These are phyloP conservation scores for Pongo pygmaeus DNA, from an alignment of 2,113 vertebrate genomes.

Conservation along the genomic window DNA sequence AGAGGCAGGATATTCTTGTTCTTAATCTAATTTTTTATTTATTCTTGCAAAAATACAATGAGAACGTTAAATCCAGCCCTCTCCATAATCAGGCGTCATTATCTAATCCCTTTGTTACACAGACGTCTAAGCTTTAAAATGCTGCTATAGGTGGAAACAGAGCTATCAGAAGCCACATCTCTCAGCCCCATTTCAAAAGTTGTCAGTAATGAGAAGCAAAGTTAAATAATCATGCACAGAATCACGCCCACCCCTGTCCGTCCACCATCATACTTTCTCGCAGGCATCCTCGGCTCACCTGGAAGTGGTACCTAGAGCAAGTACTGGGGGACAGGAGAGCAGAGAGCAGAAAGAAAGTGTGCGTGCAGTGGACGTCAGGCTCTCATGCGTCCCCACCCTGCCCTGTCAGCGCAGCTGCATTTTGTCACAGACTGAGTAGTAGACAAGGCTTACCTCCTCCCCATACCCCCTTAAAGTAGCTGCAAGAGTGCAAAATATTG, in stretches of 20 bases:
- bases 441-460: neutral
- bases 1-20: neutral
- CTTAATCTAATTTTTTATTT: neutral
- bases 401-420: neutral
- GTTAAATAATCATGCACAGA: accelerated
- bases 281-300: neutral
- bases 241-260: accelerated
- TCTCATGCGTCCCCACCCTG: accelerated
- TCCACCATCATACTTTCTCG: accelerated
- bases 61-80: neutral
- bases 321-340: neutral
- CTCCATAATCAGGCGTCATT: neutral
- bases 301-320: accelerated
- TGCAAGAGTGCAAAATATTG: conserved; percentile 29
- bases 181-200: neutral
- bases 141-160: neutral
- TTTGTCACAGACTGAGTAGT: neutral
- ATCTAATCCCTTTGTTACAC: neutral
- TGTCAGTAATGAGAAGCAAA: neutral
- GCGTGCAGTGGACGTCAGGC: accelerated
- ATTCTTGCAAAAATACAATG: neutral
- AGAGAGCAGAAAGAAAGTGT: neutral
- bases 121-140: neutral
- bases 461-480: neutral
- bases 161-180: neutral